Conservation (phyloP, 92 coral and sea anemone species). For the Paragorgia papillata region DNA sequence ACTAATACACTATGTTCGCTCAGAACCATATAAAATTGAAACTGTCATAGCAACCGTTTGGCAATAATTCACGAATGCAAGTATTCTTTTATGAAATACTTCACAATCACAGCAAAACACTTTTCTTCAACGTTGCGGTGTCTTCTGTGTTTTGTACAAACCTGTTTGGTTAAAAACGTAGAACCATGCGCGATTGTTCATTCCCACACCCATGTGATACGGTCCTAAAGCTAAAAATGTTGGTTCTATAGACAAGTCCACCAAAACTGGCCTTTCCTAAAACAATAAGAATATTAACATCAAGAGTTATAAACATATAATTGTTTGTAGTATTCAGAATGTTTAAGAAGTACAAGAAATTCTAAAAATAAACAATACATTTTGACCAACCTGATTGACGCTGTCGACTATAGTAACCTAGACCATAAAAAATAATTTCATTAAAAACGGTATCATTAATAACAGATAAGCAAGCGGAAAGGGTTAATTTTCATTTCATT, state of each 20-base stretch:
- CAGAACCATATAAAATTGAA: too few species aligned
- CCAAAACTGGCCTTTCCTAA: constrained; percentile 89
- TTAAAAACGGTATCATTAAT: not conserved
- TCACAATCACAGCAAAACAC: too few species aligned
- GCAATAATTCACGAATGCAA: too few species aligned
- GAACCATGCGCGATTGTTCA: constrained; percentile 99
- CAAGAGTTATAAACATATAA: not conserved
- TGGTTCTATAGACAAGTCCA: constrained; percentile 91
- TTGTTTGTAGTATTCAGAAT: not conserved
- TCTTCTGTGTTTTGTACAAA: constrained; percentile 16
- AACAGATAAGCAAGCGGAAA: not conserved
- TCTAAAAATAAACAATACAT: not conserved
- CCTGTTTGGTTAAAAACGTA: constrained; percentile 94
- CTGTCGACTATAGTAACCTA: constrained; percentile 90
- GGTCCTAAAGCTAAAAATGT: constrained; percentile 96
- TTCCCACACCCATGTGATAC: constrained; percentile 92
- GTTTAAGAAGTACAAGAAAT: not conserved
- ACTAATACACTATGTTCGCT: too few species aligned
- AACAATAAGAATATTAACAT: not conserved
- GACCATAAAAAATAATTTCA: constrained; percentile 3
- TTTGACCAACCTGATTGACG: constrained; percentile 77
- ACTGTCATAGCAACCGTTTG: too few species aligned
- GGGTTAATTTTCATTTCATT: too few species aligned
- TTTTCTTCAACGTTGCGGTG: too few species aligned
- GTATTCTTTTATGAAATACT: too few species aligned